A percentile compares a stretch with the other conserved stretches of the same genome.
Conservation (phyloP, 2,888 invertebrate species). For the Drosophila quinaria region DNA sequence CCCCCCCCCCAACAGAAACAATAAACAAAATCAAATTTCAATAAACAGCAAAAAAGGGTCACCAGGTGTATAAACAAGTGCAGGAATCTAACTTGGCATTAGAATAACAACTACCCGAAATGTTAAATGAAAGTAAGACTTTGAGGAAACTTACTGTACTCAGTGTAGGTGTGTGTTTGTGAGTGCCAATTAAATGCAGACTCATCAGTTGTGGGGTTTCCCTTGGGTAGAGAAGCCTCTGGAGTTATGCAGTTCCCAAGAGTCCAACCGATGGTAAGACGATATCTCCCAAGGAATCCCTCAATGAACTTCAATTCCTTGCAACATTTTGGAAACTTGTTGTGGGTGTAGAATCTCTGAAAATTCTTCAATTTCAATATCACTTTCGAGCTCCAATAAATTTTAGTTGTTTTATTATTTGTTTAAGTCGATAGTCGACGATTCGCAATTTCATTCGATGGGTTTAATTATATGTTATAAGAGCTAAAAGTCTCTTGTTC, state of each 20-base stretch:
- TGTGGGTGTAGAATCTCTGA: background rate
- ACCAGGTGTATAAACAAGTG: slow-evolving; percentile 72
- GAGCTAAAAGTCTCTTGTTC: background rate
- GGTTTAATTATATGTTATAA: background rate
- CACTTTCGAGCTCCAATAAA: background rate
- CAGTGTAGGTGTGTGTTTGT: background rate
- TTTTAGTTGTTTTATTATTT: no score
- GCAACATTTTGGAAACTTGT: background rate
- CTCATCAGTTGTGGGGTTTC: slow-evolving; percentile 48
- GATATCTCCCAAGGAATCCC: slow-evolving; percentile 15
- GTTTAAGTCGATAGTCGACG: no score
- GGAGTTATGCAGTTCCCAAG: background rate
- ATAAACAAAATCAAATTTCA: slow-evolving; percentile 74
- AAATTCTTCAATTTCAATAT: background rate
- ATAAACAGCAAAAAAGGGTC: slow-evolving; percentile 67
- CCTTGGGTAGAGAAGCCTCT: background rate
- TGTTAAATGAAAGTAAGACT: no score
- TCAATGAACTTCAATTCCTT: background rate
- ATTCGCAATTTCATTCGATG: background rate
- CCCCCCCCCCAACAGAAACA: slow-evolving; percentile 1
- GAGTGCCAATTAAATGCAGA: slow-evolving; percentile 58
- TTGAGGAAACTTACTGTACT: background rate
- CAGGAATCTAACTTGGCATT: slow-evolving; percentile 4
- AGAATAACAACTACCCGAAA: slow-evolving; percentile 19
- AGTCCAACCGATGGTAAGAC: background rate